phyloP scores from a whole-genome alignment of 2,113 vertebrate species.

The Ceuthmochares aereus region DNA sequence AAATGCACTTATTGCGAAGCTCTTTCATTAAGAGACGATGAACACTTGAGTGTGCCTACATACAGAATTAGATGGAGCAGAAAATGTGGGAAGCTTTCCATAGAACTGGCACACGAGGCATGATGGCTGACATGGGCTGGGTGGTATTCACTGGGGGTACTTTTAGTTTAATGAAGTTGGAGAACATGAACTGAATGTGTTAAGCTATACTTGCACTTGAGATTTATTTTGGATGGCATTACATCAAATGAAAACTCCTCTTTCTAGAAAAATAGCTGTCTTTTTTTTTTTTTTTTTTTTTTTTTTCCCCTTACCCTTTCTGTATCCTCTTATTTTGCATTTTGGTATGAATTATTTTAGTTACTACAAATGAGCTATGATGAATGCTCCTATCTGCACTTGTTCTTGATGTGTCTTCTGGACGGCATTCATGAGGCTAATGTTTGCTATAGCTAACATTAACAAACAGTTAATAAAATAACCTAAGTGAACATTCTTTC shows the following conservation, averaged over 20 bases:
- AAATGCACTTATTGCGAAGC: neutral
- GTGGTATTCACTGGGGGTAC: accelerated
- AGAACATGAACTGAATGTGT: neutral
- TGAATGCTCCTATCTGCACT: neutral
- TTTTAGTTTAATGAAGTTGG: neutral
- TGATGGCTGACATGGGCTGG: accelerated
- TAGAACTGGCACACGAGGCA: neutral
- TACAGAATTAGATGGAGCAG: neutral
- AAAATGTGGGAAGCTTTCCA: neutral
- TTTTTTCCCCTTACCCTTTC: neutral
- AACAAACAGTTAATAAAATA: neutral
- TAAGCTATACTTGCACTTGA: neutral
- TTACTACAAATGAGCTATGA: too few species aligned
- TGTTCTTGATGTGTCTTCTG: neutral
- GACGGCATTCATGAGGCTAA: neutral
- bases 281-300: neutral
- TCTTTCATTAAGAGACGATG: neutral
- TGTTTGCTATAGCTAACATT: neutral
- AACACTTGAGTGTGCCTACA: accelerated
- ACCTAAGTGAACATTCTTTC: neutral
- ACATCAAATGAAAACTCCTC: neutral
- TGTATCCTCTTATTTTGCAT: neutral
- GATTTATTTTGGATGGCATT: neutral
- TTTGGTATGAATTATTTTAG: neutral
- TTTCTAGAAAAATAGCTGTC: neutral